Evolutionary conservation across 2,113 vertebrate species (phyloP), one percentile per base, ranked within the genome.

Genomic region (Epinephelus fuscoguttatus): DNA sequence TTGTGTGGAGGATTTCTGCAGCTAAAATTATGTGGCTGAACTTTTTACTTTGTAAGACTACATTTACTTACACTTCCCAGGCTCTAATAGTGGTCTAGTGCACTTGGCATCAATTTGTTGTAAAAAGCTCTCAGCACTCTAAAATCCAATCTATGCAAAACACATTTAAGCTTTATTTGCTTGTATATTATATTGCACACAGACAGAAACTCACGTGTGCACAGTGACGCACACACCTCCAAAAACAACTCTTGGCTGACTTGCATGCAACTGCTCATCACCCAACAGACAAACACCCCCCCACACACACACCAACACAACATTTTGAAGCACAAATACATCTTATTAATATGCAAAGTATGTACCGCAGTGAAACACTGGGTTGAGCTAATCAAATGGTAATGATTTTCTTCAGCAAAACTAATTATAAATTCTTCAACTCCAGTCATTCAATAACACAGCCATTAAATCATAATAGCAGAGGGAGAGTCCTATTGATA

Each of bases 381-480:
- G 56, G 75, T 82, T 88, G 78, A 88, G 84, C 79, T 88, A 91
- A 93, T 94, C 89, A 87, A 93, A 89, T 67, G 63, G 83, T 93
- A 92, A 91, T 90, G 92, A 90, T 93, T 93, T 92, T 87, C 59
- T 74, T 69, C 53, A 23, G 85, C 84, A 88, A 86, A 93, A 88
- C 85, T 90, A 90, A 94, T 93, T 92, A 85, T 81, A 86, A 85
- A 93, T 94, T 92, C 84, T 75, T 77, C 73, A 89, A 75, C 84
- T 85, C 77, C 55, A 75, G 78, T 90, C 92, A 84, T 93, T 92
- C 84, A 89, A 90, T 92, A 91, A 82, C 86, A 73, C 23, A 9
- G 70, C 74, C 74, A 90, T 93, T 88, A 90, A 93, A 90, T 90
- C 82, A 88, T 89, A 91, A 84, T 82, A 81, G 82, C 72, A 45